Evolutionary conservation across 2,797 vertebrate genomes (phyloP), one percentile per base, ranked within the genome.

Genomic region (Pseudochromis fuscus): DNA sequence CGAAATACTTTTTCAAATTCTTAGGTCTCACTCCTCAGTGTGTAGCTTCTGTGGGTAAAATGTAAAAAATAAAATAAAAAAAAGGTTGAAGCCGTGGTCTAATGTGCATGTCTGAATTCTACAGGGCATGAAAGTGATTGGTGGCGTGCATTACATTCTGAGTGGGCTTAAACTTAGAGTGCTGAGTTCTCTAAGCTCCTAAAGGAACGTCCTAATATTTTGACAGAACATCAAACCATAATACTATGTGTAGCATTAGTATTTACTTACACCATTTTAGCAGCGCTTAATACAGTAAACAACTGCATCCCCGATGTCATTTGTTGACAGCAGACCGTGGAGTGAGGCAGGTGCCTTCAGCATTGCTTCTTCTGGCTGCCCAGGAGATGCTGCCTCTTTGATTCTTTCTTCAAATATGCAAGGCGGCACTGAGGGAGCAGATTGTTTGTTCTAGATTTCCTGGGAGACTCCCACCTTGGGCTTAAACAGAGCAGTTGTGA

Each of bases 371-470:
- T 84, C 76, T 82, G 75, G 85, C 83, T 91, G 88, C 90, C 87
- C 93, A 84, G 74, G 88, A 93, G 92, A 93, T 91, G 90, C 84
- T 88, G 83, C 87, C 89, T 94, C 92, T 95, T 94, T 93, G 88
- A 91, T 94, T 93, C 92, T 94, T 94, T 92, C 93, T 94, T 94
- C 93, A 94, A 94, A 95, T 93, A 94, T 92, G 90, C 87, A 89
- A 85, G 88, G 69, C 63, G 46, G 84, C 87, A 76, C 91, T 84
- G 13, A 53, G 89, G 92, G 91, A 92, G 75, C 83, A 70, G 63
- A 82, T 86, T 94, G 92, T 94, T 94, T 95, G 92, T 92, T 93
- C 88, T 88, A 72, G 81, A 93, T 91, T 91, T 91, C 93, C 92
- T 93, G 56, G 64, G 93, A 94, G 93, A 93, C 82, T 90, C 81